Base-by-base conservation (phyloP, 2,797 vertebrate species). In the Bufotes viridis region DNA sequence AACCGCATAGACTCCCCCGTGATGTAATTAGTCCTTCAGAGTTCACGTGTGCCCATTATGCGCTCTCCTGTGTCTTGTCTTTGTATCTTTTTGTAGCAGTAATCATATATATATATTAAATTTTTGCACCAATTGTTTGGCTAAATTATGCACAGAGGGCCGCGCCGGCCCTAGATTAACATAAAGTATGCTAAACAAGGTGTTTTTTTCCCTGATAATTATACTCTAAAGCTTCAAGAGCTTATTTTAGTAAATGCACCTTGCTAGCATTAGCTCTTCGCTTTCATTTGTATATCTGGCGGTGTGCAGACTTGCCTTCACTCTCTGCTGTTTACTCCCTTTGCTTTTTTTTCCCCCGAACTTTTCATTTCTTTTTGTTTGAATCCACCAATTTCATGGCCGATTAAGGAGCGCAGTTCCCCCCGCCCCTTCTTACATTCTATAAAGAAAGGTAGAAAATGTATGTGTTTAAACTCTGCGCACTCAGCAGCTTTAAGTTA, bases 21-120 rank as follows among this genome's bases (percentile, higher is more conserved):
- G 97, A 97, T 96, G 97, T 98, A 98, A 99, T 99, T 98, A 99
- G 96, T 96, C 94, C 97, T 96, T 97, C 95, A 93, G 96, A 97
- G 97, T 97, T 98, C 96, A 97, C 92, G 93, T 95, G 96, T 96
- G 95, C 96, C 97, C 97, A 97, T 98, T 98, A 97, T 94, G 94
- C 94, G 94, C 94, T 95, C 97, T 96, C 96, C 93, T 94, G 96
- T 96, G 96, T 95, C 95, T 96, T 95, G 93, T 93, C 93, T 88
- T 89, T 91, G 93, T 93, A 93, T 92, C 94, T 94, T 95, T 94
- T 94, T 95, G 95, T 97, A 96, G 94, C 95, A 29, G 94, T 96
- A 96, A 96, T 97, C 95, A 95, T 96, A 96, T 95, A 95, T 95
- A 95, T 96, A 95, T 95, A 94, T 96, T 94, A 96, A 95, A 95